Evolutionary conservation across 2,113 vertebrate species (phyloP).

Genomic region (Nettapus auritus): DNA sequence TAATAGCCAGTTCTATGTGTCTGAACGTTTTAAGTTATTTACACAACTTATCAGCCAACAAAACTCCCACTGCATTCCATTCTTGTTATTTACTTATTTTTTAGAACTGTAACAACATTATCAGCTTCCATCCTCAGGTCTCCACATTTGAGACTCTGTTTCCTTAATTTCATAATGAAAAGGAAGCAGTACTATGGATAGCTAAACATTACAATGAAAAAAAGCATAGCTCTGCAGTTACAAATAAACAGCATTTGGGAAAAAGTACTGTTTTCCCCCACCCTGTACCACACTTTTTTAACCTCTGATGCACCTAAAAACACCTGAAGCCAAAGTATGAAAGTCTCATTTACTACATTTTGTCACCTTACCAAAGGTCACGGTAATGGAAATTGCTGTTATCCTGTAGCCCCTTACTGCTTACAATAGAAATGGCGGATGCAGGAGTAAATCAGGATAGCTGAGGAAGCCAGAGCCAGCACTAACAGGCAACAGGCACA

Average conservation of each 20-base stretch:
- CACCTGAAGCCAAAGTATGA: neutral
- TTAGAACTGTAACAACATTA: neutral
- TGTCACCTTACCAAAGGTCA: neutral
- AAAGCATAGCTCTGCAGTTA: neutral
- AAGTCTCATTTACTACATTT: neutral
- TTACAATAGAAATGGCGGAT: neutral
- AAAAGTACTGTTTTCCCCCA: neutral
- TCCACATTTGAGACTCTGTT: neutral
- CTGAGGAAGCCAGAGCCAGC: neutral
- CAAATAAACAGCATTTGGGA: neutral
- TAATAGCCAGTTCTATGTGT: neutral
- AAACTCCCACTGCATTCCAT: neutral
- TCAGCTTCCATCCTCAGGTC: neutral
- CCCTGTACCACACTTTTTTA: neutral
- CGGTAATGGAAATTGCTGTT: rapidly evolving
- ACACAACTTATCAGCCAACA: neutral
- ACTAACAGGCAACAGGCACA: neutral
- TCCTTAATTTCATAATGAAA: neutral
- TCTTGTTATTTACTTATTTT: neutral
- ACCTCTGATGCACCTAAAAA: neutral
- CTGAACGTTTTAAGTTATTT: neutral
- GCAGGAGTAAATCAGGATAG: neutral
- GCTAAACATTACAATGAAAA: neutral
- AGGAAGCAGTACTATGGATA: neutral
- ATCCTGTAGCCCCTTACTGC: rapidly evolving